A percentile compares a stretch with the other conserved stretches of the same genome.
These are phyloP conservation scores for Caenorhabditis tropicalis DNA, from an alignment of 1,140 invertebrate species.

Conservation along the genomic window DNA sequence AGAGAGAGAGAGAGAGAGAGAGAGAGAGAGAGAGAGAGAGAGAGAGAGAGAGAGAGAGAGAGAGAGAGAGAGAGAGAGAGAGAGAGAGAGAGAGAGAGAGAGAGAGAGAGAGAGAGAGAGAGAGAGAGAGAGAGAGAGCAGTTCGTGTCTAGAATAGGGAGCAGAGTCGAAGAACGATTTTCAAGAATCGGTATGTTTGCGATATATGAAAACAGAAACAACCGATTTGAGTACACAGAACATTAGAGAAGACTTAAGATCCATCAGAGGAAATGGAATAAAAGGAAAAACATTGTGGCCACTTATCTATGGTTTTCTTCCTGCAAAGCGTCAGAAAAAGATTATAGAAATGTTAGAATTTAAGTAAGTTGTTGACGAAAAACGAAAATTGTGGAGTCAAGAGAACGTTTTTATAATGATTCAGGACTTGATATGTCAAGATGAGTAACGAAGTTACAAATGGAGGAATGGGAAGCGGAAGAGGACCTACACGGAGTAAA, in stretches of 20 bases:
- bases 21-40: too few species aligned
- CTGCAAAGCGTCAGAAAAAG: too few species aligned
- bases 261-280: not conserved
- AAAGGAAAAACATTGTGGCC: too few species aligned
- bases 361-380: not conserved
- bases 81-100: too few species aligned
- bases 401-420: not conserved
- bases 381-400: not conserved
- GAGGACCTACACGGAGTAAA: not conserved
- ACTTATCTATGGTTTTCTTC: too few species aligned
- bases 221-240: not conserved
- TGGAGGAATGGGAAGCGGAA: constrained; percentile 12
- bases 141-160: not conserved
- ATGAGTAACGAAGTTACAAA: not conserved
- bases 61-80: too few species aligned
- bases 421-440: not conserved
- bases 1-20: too few species aligned
- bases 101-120: too few species aligned
- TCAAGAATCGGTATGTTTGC: not conserved
- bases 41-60: too few species aligned
- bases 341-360: not conserved
- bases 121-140: not conserved
- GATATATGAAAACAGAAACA: not conserved
- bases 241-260: not conserved
- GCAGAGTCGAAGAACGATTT: not conserved